Evolutionary conservation across 2,888 invertebrate genomes (phyloP).

Genomic region (Drosophila birchii): DNA sequence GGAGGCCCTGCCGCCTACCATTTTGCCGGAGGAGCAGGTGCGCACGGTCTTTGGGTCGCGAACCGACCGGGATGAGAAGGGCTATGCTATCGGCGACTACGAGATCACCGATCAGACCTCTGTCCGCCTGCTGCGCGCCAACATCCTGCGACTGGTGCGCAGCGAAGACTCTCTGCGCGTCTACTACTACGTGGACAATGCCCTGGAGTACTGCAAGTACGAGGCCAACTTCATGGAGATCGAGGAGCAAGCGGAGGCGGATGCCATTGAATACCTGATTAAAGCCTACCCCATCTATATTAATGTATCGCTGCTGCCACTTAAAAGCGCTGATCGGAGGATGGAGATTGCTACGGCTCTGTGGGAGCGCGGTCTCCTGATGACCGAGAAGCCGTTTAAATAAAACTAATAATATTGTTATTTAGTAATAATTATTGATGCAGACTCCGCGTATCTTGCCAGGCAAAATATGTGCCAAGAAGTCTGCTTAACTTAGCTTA

Average conservation of each 20-base stretch:
- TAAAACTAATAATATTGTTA: neutral
- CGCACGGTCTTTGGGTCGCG: slow-evolving; percentile 91
- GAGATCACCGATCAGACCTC: slow-evolving; percentile 85
- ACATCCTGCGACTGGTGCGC: slow-evolving; percentile 87
- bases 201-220: slow-evolving; percentile 92
- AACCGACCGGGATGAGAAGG: slow-evolving; percentile 88
- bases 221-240: slow-evolving; percentile 92
- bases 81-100: slow-evolving; percentile 82
- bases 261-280: slow-evolving; percentile 90
- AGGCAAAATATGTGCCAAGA: neutral
- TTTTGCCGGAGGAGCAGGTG: slow-evolving; percentile 88
- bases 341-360: slow-evolving; percentile 89
- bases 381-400: slow-evolving; percentile 86
- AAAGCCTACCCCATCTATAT: slow-evolving; percentile 91
- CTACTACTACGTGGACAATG: slow-evolving; percentile 94
- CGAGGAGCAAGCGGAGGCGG: slow-evolving; percentile 88
- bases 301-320: slow-evolving; percentile 89
- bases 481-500: no score
- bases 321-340: slow-evolving; percentile 88
- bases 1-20: slow-evolving; percentile 94
- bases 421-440: neutral
- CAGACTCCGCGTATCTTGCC: neutral
- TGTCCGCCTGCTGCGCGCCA: slow-evolving; percentile 87
- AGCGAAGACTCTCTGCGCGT: slow-evolving; percentile 87
- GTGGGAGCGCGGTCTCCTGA: slow-evolving; percentile 93